Evolutionary conservation across 2,888 invertebrate species (phyloP), one percentile per base, ranked within the genome.

Genomic region (Cyclophora albipunctata): DNA sequence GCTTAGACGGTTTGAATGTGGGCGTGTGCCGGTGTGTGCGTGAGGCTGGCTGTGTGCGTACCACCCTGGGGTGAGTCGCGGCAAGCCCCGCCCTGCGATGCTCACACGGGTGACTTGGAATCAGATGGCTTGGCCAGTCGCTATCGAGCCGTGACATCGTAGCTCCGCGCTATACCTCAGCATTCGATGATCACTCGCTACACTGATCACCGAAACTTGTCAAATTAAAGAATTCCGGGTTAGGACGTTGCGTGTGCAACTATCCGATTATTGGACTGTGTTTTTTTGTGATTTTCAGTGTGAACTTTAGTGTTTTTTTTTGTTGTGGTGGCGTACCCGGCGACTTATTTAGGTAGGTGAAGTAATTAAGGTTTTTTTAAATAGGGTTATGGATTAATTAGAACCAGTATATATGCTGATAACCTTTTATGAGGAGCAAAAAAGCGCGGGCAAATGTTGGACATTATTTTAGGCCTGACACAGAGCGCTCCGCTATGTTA

Each of bases 61-160:
- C 80, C 81, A 77, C 82, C 81, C 83, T 67, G 68, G 75, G 75
- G 76, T 71, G 75, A 71, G 70, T 20, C 71, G 75, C 75, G 61
- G 64, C 64, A 78, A 68, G 84, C 85, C 69, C 82, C 83, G 81
- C 85, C 87, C 81, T 73, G 66, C 66, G 76, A 76, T 89, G 88
- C 87, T 88, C 88, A 87, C 81, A 88, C 89, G 89, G 88, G 83
- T 89, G 84, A 89, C 71, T 89, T 86, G 86, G 78, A 87, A 88
- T 87, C 87, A 86, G 87, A 86, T 85, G 84, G 85, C 81, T 82
- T 76, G 84, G 84, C 82, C 88, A 88, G 88, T 88, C 85, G 85
- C 75, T 74, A 87, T 73, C 87, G 79, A 87, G 89, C 88, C 88
- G 86, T 87, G 82, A 75, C 80, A 82, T 81, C 84, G 86, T 78